These are phyloP conservation scores for Eleutherodactylus coqui DNA, from an alignment of 2,797 vertebrate species.

Conservation along the genomic window DNA sequence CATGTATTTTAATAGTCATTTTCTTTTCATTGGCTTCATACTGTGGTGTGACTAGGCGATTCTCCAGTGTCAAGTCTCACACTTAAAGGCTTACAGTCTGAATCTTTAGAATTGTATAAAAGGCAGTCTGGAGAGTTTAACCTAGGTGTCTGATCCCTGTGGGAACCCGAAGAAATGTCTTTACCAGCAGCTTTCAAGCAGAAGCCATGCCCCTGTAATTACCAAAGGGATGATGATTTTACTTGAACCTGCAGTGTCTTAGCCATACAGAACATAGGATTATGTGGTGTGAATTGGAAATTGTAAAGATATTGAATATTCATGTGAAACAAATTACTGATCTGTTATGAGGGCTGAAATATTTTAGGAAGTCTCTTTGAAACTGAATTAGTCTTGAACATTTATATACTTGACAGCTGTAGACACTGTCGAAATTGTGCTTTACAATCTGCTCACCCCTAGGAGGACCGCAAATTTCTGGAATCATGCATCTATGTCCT, in stretches of 20 bases:
- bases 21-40: neutral
- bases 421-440: slow-evolving; percentile 6
- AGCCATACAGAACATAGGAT: neutral
- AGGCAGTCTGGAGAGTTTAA: neutral
- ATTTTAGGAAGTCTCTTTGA: slow-evolving; percentile 28
- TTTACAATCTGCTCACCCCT: neutral
- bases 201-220: neutral
- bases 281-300: neutral
- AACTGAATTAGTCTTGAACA: slow-evolving; percentile 4
- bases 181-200: neutral
- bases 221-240: neutral
- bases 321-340: neutral
- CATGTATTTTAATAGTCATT: neutral
- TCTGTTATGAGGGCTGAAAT: slow-evolving; percentile 20
- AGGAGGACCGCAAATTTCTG: neutral
- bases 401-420: neutral
- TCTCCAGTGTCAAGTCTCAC: neutral
- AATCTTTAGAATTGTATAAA: neutral
- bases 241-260: neutral
- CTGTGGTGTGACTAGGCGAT: neutral
- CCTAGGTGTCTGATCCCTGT: neutral
- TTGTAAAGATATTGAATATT: neutral
- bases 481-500: neutral
- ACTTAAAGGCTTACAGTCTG: neutral
- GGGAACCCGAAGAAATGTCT: neutral